These are phyloP conservation scores for Gnathonemus longibarbis DNA, from an alignment of 2,113 vertebrate species.

Conservation along the genomic window DNA sequence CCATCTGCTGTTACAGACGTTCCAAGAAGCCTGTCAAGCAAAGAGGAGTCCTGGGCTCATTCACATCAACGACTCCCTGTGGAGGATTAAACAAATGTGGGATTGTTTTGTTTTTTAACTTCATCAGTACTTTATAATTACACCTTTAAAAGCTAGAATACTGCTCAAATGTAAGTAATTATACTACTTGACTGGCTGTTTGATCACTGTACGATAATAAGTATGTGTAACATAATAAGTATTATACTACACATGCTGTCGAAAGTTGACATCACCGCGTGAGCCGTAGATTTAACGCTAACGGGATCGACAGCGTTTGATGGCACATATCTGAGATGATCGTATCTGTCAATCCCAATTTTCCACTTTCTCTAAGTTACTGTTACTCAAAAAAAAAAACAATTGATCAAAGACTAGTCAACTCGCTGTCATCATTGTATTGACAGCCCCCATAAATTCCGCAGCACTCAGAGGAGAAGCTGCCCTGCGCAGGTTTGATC, in stretches of 20 bases:
- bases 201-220: neutral
- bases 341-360: neutral
- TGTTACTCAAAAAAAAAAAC: neutral
- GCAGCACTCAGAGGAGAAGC: neutral
- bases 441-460: neutral
- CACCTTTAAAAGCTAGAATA: neutral
- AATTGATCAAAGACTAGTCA: neutral
- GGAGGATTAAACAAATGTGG: neutral
- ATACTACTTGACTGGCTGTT: neutral
- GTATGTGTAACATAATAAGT: neutral
- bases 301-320: neutral
- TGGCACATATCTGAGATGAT: neutral
- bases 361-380: neutral
- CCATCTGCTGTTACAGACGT: neutral
- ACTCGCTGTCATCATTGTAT: neutral
- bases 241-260: neutral
- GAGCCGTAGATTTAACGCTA: neutral
- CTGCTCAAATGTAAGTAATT: neutral
- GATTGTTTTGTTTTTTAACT: neutral
- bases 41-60: neutral
- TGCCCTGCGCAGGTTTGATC: neutral
- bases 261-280: neutral
- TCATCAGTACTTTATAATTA: neutral
- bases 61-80: neutral
- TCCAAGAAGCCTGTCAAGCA: neutral